Percentiles rank a stretch among this genome's conserved stretches.
Conservation (phyloP, 2,797 vertebrate species). For the Chromis chromis region DNA sequence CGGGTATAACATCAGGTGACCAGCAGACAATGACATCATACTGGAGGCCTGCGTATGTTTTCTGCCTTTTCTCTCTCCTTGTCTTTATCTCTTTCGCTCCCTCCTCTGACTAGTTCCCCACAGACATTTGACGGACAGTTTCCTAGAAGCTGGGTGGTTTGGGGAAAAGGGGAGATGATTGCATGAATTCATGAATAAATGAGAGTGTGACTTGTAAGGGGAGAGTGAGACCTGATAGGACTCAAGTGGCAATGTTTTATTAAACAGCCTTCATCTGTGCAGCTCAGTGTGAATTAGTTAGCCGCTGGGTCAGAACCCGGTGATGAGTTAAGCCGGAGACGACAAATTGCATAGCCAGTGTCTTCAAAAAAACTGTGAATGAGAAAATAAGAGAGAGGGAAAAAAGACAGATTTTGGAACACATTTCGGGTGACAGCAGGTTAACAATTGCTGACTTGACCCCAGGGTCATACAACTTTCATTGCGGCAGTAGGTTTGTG, state of each 20-base stretch:
- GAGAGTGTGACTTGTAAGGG: constrained; percentile 72
- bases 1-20: constrained; percentile 64
- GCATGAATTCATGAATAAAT: constrained; percentile 84
- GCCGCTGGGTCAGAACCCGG: constrained; percentile 66
- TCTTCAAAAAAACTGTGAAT: constrained; percentile 27
- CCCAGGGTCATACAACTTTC: constrained; percentile 21
- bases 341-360: constrained; percentile 60
- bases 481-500: constrained; percentile 7
- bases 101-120: constrained; percentile 39
- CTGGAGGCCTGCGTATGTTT: constrained; percentile 18
- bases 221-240: constrained; percentile 74
- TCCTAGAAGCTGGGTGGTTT: constrained; percentile 70
- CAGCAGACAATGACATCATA: constrained; percentile 70
- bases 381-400: neutral
- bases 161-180: constrained; percentile 77
- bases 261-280: constrained; percentile 76
- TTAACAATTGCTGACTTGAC: constrained; percentile 39
- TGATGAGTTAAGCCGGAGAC: constrained; percentile 65
- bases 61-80: constrained; percentile 9
- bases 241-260: constrained; percentile 83
- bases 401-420: constrained; percentile 27
- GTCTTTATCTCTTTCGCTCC: constrained; percentile 30
- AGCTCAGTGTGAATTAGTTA: constrained; percentile 71
- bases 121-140: constrained; percentile 72
- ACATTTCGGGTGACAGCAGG: constrained; percentile 22